Evolutionary conservation across 1,140 invertebrate species (phyloP), one percentile per base, ranked within the genome.

Genomic region (Hormaphis cornu): DNA sequence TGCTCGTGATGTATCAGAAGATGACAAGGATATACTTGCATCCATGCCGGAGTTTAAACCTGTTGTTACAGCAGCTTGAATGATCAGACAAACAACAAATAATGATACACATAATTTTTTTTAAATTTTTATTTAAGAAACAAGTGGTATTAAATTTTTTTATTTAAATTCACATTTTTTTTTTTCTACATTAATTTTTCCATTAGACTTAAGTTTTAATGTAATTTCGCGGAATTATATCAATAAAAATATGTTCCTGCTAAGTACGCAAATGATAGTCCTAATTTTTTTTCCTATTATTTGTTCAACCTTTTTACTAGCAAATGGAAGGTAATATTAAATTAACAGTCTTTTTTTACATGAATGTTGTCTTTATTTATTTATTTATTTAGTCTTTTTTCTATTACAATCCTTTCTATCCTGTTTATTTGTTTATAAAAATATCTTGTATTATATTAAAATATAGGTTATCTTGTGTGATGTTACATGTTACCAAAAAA

Each of bases 1-100:
- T 44, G 86, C 83, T 12, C 76, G 84, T 16, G 82, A 86, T 72
- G 82, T 85, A 35, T 81, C 83, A 2, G 86, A 88, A 14, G 84
- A 87, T 72, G 87, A 89, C 37, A 82, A 80, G 72, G 80, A 80
- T 18, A 83, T 82, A 72, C 76, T 90, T 56, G 80, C 82, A 58
- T 83, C 84, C 72, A 79, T 89, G 44, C 83, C 83, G 24, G 78
- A 80, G 30, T 87, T 80, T 76, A 77, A 78, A 18, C 79, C 81
- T 70, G 28, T 61, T 61, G 70, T 63, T n/a, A n/a, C n/a, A n/a
- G n/a, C n/a, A 50, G 14, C 44, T 66, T 52, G 59, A 58, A 16
- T 54, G 9, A 22, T 8, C 7, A 28, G 52, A 81, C 79, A 78
- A 71, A 58, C 44, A 54, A 50, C 20, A 58, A 22, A 44, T 24